Conservation (phyloP, 2,797 vertebrate genomes). For the Halcyon leucocephala region DNA sequence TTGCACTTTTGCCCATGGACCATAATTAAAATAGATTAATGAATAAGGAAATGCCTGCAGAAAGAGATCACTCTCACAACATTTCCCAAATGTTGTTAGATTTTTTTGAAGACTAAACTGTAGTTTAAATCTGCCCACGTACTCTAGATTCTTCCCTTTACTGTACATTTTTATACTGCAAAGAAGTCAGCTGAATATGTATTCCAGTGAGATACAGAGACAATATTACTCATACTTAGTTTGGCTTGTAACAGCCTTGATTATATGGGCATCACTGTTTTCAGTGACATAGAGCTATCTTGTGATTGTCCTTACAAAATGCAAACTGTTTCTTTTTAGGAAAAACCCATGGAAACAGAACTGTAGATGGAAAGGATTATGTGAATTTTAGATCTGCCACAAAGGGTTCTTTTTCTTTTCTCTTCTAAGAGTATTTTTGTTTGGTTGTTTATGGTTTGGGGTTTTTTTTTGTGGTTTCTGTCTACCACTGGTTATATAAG, state of each 20-base stretch:
- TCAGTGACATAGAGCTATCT: neutral
- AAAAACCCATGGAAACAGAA: neutral
- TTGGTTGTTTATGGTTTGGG: no score
- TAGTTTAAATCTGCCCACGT: neutral
- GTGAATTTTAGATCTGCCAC: neutral
- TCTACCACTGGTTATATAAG: neutral
- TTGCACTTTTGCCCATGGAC: slow-evolving; percentile 8
- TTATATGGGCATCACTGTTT: slow-evolving; percentile 9
- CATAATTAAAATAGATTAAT: slow-evolving; percentile 48
- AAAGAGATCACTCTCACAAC: slow-evolving; percentile 43
- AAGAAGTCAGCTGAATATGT: neutral
- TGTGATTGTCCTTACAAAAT: neutral
- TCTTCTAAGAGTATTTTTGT: neutral
- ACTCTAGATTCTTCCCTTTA: neutral
- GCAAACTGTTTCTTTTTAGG: neutral
- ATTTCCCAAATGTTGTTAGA: slow-evolving; percentile 7
- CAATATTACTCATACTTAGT: neutral
- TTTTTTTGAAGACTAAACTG: slow-evolving; percentile 6
- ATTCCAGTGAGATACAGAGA: neutral
- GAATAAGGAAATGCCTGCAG: slow-evolving; percentile 38
- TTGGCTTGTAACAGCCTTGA: neutral
- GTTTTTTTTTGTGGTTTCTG: neutral
- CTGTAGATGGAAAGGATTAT: neutral
- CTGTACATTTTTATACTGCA: neutral
- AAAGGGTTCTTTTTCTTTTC: neutral